Evolutionary conservation across 2,113 vertebrate genomes (phyloP).

Genomic region (Dermatemys mawii): DNA sequence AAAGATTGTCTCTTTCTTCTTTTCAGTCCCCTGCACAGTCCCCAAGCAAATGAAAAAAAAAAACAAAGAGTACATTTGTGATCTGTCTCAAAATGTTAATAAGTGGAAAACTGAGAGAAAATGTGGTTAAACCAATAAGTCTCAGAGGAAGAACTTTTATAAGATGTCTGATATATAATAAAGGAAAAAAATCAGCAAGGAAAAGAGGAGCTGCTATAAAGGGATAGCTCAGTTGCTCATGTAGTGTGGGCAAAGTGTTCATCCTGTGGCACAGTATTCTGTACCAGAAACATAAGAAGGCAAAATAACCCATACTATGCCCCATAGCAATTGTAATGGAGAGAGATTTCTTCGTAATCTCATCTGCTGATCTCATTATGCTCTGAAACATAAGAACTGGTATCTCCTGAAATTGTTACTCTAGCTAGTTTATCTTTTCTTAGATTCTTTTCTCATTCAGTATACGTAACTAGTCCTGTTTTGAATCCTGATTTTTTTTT

Average conservation of each 20-base stretch:
- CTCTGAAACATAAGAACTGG: background rate
- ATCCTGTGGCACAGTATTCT: background rate
- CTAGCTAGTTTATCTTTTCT: background rate
- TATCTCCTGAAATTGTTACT: background rate
- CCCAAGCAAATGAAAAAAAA: background rate
- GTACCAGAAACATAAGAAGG: background rate
- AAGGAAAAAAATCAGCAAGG: background rate
- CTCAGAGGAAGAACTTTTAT: background rate
- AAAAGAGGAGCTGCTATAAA: background rate
- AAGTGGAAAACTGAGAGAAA: background rate
- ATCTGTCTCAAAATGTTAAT: background rate
- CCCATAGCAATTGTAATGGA: background rate
- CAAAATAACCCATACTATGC: background rate
- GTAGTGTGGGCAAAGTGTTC: background rate
- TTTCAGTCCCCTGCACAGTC: background rate
- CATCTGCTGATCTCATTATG: background rate
- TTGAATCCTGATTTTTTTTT: background rate
- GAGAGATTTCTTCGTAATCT: background rate
- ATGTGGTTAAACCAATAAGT: background rate
- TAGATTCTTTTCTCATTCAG: background rate
- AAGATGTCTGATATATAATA: background rate
- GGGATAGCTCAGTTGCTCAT: background rate
- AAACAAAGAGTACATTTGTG: background rate
- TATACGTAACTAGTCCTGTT: background rate
- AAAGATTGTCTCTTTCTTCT: rapidly evolving